These are phyloP conservation scores for Hiodon alosoides DNA, from an alignment of 2,113 vertebrate genomes.

Conservation along the genomic window DNA sequence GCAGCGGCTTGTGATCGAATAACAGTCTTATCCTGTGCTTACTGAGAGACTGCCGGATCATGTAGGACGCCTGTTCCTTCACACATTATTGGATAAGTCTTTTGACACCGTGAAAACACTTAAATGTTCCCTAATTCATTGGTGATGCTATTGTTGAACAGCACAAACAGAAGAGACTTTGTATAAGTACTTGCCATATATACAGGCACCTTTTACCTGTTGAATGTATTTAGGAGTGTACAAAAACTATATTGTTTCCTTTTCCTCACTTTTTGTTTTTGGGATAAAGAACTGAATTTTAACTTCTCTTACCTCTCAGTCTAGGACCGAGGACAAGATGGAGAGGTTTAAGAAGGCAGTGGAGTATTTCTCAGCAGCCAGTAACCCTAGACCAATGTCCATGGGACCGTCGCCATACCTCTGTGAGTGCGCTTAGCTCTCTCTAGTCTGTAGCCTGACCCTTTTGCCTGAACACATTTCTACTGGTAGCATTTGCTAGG, in stretches of 20 bases:
- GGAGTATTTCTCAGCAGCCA: slow-evolving; percentile 84
- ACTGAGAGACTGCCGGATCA: no score
- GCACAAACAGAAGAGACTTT: no score
- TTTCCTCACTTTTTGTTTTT: neutral
- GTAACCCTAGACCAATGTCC: slow-evolving; percentile 73
- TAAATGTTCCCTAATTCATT: no score
- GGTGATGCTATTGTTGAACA: no score
- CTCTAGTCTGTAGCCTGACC: neutral
- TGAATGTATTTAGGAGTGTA: no score
- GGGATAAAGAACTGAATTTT: neutral
- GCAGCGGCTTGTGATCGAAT: no score
- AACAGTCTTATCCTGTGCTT: no score
- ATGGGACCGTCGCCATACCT: slow-evolving; percentile 74
- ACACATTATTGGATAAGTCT: no score
- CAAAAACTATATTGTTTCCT: neutral
- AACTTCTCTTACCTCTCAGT: slow-evolving; percentile 50
- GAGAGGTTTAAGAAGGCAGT: slow-evolving; percentile 88
- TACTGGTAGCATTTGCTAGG: neutral
- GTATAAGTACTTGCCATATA: no score
- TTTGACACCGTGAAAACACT: no score
- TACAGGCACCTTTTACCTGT: no score
- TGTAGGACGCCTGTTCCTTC: no score
- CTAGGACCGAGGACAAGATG: slow-evolving; percentile 86
- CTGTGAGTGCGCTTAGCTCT: slow-evolving; percentile 63
- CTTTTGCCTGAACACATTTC: neutral